Evolutionary conservation across 2,888 invertebrate genomes (phyloP).

Genomic region (Slavum lentiscoides): DNA sequence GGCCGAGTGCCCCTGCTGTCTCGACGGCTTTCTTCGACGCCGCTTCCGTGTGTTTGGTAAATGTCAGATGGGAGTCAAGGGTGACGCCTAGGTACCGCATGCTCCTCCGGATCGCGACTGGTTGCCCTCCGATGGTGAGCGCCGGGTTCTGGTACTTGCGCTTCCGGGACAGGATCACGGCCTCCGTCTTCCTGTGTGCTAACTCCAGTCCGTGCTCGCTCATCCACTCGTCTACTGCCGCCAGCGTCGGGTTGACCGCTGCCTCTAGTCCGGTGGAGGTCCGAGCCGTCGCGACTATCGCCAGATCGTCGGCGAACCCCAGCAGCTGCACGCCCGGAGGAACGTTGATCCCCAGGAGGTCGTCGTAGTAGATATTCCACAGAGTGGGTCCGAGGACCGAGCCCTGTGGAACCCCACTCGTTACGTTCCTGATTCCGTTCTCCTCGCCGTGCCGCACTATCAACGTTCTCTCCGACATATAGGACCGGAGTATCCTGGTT

Average conservation of each 20-base stretch:
- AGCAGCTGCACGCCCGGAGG: background rate
- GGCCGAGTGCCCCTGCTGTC: too few species aligned
- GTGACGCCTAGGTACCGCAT: too few species aligned
- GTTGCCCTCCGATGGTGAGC: too few species aligned
- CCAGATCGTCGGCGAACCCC: background rate
- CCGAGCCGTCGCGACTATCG: too few species aligned
- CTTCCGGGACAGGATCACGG: background rate
- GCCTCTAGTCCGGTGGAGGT: background rate
- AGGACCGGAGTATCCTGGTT: too few species aligned
- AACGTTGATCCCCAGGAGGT: background rate
- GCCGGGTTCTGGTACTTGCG: too few species aligned
- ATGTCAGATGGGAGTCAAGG: too few species aligned
- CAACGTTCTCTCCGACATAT: too few species aligned
- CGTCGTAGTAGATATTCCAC: background rate
- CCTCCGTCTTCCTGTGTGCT: background rate
- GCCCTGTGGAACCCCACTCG: background rate
- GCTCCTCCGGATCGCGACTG: too few species aligned
- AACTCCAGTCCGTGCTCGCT: background rate
- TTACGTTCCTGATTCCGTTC: accelerated
- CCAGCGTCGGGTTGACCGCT: background rate
- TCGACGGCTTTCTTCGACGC: too few species aligned
- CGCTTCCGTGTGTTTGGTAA: too few species aligned
- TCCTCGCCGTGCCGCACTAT: too few species aligned
- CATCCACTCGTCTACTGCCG: background rate
- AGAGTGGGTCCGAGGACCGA: background rate